These are phyloP conservation scores for Spodoptera picta DNA, from an alignment of 2,888 invertebrate species.

Conservation along the genomic window DNA sequence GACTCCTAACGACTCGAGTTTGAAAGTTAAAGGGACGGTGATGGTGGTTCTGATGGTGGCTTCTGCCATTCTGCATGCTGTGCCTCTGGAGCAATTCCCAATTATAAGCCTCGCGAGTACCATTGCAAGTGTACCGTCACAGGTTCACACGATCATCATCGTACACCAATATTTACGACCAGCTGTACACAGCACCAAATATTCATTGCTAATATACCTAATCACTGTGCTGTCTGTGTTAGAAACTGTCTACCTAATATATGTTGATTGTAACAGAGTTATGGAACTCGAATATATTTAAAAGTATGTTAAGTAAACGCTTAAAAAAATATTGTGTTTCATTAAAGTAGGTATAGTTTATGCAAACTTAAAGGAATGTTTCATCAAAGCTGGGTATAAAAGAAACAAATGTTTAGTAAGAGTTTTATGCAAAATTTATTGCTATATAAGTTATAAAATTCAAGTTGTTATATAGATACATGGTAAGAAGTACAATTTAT, in stretches of 20 bases:
- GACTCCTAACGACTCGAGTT: slow-evolving; percentile 49
- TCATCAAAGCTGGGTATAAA: no score
- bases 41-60: slow-evolving; percentile 51
- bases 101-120: slow-evolving; percentile 65
- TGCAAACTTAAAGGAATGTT: no score
- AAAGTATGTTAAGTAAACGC: no score
- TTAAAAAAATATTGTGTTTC: no score
- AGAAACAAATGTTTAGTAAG: not conserved
- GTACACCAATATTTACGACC: slow-evolving; percentile 62
- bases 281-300: not conserved
- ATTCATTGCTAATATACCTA: slow-evolving; percentile 57
- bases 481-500: no score
- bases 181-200: slow-evolving; percentile 55
- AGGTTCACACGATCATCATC: slow-evolving; percentile 63
- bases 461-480: not conserved
- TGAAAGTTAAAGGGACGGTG: slow-evolving; percentile 50
- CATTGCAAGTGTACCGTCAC: slow-evolving; percentile 66
- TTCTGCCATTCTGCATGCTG: slow-evolving; percentile 51
- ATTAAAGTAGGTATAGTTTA: no score
- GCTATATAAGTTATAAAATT: not conserved
- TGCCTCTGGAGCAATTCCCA: slow-evolving; percentile 54
- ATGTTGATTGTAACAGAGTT: slow-evolving; percentile 63
- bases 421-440: slow-evolving; percentile 17
- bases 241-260: slow-evolving; percentile 67
- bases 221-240: slow-evolving; percentile 59